A percentile compares a stretch with the other conserved stretches of the same genome.
Evolutionary conservation across 2,113 vertebrate genomes (phyloP).

Genomic region (Phyllopteryx taeniolatus): DNA sequence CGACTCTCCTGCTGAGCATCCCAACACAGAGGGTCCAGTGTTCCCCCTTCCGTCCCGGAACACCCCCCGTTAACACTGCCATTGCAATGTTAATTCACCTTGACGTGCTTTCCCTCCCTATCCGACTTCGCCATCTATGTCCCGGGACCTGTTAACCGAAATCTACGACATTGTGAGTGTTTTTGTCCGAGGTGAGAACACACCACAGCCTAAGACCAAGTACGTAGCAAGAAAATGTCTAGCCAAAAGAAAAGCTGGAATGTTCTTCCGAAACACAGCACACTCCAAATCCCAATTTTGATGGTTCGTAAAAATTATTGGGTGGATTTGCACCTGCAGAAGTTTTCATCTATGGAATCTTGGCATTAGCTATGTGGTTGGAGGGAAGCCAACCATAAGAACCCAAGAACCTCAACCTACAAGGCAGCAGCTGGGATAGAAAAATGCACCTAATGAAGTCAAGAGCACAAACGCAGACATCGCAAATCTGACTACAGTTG

Average conservation of each 20-base stretch:
- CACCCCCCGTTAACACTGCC: constrained; percentile 61
- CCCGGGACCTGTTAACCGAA: constrained; percentile 59
- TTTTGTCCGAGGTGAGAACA: constrained; percentile 42
- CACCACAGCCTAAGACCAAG: constrained; percentile 64
- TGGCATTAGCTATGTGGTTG: neutral
- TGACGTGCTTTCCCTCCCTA: constrained; percentile 34
- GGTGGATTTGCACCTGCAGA: constrained; percentile 9
- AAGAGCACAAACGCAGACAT: neutral
- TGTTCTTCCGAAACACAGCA: neutral
- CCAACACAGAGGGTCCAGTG: constrained; percentile 61
- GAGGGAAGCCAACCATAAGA: neutral
- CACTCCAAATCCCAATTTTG: neutral
- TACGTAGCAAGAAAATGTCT: constrained; percentile 21
- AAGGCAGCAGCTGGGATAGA: neutral
- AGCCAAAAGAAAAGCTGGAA: constrained; percentile 4
- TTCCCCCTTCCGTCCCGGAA: constrained; percentile 41
- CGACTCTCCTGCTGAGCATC: constrained; percentile 33
- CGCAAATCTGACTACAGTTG: neutral
- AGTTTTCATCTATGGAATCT: neutral
- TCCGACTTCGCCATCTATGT: constrained; percentile 34
- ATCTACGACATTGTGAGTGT: constrained; percentile 33
- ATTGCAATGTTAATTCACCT: constrained; percentile 56
- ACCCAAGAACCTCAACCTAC: neutral
- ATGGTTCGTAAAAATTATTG: neutral
- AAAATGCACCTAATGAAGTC: neutral